Percentiles rank a stretch among this genome's conserved stretches.
Evolutionary conservation across 2,888 invertebrate genomes (phyloP).

Genomic region (Eupithecia abbreviata): DNA sequence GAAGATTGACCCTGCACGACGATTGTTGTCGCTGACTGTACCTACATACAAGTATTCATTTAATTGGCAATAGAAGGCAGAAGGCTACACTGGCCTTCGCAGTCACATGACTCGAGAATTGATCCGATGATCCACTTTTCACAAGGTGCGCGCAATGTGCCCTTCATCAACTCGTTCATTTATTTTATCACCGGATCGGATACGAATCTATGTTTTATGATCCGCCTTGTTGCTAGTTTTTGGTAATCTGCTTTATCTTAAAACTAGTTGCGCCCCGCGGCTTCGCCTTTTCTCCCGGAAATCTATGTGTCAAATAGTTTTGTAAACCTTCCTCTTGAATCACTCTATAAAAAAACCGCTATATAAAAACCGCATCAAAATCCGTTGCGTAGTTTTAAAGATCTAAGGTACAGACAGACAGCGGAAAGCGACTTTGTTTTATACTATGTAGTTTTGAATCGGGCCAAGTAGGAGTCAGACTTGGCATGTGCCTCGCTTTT

Average conservation of each 20-base stretch:
- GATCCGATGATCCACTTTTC: slow-evolving; percentile 70
- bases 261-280: too few relatives aligned
- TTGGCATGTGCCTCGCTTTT: too few relatives aligned
- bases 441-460: too few relatives aligned
- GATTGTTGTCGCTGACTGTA: slow-evolving; percentile 5
- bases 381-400: too few relatives aligned
- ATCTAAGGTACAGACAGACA: too few relatives aligned
- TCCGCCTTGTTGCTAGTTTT: slow-evolving; percentile 2
- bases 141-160: slow-evolving; percentile 49
- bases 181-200: slow-evolving; percentile 27
- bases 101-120: slow-evolving; percentile 69
- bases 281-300: too few relatives aligned
- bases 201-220: slow-evolving; percentile 21
- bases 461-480: too few relatives aligned
- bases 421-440: too few relatives aligned
- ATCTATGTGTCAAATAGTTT: too few relatives aligned
- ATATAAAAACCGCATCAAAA: too few relatives aligned
- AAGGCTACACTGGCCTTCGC: slow-evolving; percentile 56
- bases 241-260: background rate
- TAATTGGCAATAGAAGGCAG: slow-evolving; percentile 49
- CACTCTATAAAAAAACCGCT: too few relatives aligned
- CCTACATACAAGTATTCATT: slow-evolving; percentile 24
- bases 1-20: background rate
- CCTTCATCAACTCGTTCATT: slow-evolving; percentile 43
- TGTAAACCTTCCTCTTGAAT: too few relatives aligned